Base-by-base conservation (phyloP, 2,797 vertebrate species). In the Ambastaia sidthimunki region DNA sequence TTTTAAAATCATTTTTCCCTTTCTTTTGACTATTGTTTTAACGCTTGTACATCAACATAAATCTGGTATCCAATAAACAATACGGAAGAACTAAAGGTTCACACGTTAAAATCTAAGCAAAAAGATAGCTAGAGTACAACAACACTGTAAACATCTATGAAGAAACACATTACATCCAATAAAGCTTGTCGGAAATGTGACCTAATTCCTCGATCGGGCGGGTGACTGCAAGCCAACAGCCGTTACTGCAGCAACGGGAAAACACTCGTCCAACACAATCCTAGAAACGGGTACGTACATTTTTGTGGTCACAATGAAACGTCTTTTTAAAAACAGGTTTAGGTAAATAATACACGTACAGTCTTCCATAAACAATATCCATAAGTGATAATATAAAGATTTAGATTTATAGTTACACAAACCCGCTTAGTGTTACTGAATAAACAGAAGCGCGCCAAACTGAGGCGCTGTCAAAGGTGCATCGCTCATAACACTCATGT, bases 201-300 rank as follows among this genome's bases (percentile, higher is more conserved):
- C 0, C 47, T 9, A 7, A 62, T 48, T 12, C 18, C 12, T 74
- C 10, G n/a, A 10, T 11, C 13, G 23, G 41, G 57, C 41, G 41
- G 41, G 65, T 60, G 52, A 23, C 66, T 60, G 37, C 41, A 34
- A 18, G n/a, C 54, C 23, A 28, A 31, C 15, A 60, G 41, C 18
- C 41, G 76, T 78, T 78, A 41, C 76, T 19, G 23, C 19, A 71
- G 76, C 76, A 78, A 78, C 76, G 25, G 15, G 44, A 78, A 25
- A 71, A 78, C 68, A 77, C 74, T n/a, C 31, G 18, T 25, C 25
- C 15, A 19, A 18, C 60, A 34, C 54, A 21, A 28, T 15, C 48
- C 23, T 19, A 47, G 5, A 41, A 54, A 76, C 11, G 7, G 6
- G 11, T 4, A 6, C 0, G 23, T 18, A 60, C 11, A 16, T 76